Evolutionary conservation across 2,797 vertebrate species (phyloP).

Genomic region (Smutsia gigantea): DNA sequence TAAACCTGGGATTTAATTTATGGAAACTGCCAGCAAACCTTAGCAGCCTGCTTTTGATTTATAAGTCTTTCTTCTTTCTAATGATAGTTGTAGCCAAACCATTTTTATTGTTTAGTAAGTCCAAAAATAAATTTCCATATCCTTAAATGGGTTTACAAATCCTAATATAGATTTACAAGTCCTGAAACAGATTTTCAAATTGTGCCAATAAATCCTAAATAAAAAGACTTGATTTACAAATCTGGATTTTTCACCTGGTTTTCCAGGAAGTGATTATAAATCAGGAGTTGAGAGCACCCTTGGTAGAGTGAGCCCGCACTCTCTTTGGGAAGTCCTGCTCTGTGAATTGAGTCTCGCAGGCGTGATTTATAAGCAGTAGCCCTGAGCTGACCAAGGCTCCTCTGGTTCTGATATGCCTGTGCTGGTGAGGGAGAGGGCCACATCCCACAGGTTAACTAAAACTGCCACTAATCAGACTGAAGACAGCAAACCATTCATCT

Average conservation of each 20-base stretch:
- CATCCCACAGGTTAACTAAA: constrained; percentile 39
- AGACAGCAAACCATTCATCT: constrained; percentile 71
- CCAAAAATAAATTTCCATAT: constrained; percentile 81
- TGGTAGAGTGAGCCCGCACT: constrained; percentile 66
- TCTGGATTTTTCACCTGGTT: constrained; percentile 81
- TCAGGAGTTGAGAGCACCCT: constrained; percentile 76
- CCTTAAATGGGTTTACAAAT: constrained; percentile 82
- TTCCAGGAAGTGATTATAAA: constrained; percentile 84
- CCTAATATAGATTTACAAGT: constrained; percentile 83
- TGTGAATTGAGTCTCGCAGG: constrained; percentile 61
- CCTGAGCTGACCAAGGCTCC: constrained; percentile 48
- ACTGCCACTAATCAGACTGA: constrained; percentile 52
- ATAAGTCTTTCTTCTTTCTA: constrained; percentile 78
- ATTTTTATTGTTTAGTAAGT: constrained; percentile 79
- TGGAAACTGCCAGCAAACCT: constrained; percentile 80
- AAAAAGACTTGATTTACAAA: constrained; percentile 82
- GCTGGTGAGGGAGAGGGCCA: constrained; percentile 79
- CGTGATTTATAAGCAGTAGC: constrained; percentile 83
- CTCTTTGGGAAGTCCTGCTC: constrained; percentile 48
- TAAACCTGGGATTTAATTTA: constrained; percentile 83
- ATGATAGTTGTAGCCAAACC: constrained; percentile 68
- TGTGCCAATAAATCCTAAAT: constrained; percentile 80
- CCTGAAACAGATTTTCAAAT: constrained; percentile 83
- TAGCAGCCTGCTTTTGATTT: constrained; percentile 81
- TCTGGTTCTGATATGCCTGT: constrained; percentile 70